Percentiles rank a stretch among this genome's conserved stretches.
These are phyloP conservation scores for Cebus imitator DNA, from an alignment of 2,113 vertebrate genomes.

Conservation along the genomic window DNA sequence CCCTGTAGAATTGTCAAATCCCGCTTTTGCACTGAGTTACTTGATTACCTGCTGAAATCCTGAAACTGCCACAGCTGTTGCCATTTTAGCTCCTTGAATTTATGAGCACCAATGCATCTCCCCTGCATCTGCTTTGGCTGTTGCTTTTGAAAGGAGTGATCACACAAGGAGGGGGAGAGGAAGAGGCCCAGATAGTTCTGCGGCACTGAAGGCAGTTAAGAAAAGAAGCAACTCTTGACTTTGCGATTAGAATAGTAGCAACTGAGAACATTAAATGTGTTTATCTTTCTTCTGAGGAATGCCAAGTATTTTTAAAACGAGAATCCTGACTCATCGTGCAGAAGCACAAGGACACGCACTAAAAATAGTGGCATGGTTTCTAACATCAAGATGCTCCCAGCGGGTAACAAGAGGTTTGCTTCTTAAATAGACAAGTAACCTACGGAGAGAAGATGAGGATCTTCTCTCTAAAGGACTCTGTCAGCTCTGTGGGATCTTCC, in stretches of 20 bases:
- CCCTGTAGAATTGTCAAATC: not conserved
- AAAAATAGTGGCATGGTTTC: not conserved
- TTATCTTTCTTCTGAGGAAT: not conserved
- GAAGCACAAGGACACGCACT: not conserved
- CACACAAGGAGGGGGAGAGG: rapidly evolving
- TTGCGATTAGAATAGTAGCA: not conserved
- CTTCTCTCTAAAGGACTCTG: not conserved
- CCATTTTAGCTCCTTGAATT: constrained; percentile 24
- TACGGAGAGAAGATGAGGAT: not conserved
- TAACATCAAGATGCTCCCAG: not conserved
- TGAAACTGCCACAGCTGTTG: constrained; percentile 18
- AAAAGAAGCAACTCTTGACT: not conserved
- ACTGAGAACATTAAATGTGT: not conserved
- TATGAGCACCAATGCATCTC: not conserved
- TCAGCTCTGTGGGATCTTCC: not conserved
- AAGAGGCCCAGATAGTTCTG: not conserved
- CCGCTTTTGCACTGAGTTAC: not conserved
- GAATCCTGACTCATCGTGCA: not conserved
- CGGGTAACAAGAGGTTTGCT: not conserved
- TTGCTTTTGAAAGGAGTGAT: not conserved
- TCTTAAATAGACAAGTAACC: not conserved
- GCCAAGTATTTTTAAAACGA: constrained; percentile 28
- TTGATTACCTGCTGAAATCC: constrained; percentile 21
- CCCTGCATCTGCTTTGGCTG: not conserved
- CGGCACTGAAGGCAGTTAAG: not conserved